Conservation (phyloP, 2,113 vertebrate species). For the Stercorarius parasiticus region DNA sequence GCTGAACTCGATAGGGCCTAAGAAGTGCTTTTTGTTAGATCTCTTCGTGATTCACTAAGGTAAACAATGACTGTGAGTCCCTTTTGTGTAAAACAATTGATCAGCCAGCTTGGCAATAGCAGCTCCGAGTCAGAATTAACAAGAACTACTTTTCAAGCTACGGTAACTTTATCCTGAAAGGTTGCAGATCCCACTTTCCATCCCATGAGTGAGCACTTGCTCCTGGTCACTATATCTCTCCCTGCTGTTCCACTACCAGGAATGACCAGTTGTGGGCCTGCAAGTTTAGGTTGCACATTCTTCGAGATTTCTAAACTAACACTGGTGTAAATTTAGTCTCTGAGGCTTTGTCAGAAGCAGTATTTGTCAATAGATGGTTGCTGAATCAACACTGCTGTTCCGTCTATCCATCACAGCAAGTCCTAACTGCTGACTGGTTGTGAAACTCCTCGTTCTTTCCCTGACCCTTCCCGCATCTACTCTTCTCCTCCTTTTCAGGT, state of each 20-base stretch:
- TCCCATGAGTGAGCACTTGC: not conserved
- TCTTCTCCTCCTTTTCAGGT: not conserved
- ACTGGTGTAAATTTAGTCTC: not conserved
- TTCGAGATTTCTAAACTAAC: not conserved
- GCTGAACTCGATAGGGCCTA: not conserved
- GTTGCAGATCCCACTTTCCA: not conserved
- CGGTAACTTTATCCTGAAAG: not conserved
- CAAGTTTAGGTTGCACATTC: not conserved
- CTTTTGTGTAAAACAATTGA: constrained; percentile 31
- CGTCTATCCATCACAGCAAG: not conserved
- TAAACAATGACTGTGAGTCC: constrained; percentile 17
- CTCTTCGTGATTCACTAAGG: constrained; percentile 18
- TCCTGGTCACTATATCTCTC: not conserved
- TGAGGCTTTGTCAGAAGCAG: not conserved
- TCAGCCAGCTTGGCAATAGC: constrained; percentile 7
- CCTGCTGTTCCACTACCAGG: not conserved
- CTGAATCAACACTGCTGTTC: constrained; percentile 6
- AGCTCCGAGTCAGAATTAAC: not conserved
- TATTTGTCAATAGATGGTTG: constrained; percentile 2
- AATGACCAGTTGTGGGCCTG: not conserved
- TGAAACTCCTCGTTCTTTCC: not conserved
- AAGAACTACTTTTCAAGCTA: not conserved
- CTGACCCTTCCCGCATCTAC: not conserved
- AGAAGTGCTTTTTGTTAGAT: constrained; percentile 30
- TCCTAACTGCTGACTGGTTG: not conserved